phyloP scores from a whole-genome alignment of 2,113 vertebrate genomes.

The Perca schrenkii region DNA sequence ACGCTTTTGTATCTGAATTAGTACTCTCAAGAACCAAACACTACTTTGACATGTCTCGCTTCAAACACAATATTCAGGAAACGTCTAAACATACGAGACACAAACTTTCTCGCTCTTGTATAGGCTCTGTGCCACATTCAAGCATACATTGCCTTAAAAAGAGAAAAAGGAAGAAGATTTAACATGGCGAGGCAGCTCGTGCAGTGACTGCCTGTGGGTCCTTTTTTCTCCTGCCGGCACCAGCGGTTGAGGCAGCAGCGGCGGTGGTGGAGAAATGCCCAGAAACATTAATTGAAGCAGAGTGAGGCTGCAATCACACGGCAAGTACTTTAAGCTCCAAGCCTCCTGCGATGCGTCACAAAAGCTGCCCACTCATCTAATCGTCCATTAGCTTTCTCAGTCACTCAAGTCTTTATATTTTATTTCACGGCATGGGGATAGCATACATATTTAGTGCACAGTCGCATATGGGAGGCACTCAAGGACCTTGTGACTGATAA shows the following conservation, averaged over 20 bases:
- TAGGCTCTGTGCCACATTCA: not conserved
- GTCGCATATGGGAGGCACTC: not conserved
- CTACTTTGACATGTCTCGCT: not conserved
- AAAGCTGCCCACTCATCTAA: conserved; percentile 35
- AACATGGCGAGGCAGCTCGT: not conserved
- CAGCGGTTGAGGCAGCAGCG: not conserved
- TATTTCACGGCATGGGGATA: not conserved
- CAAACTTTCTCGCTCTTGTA: not conserved
- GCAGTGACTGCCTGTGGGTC: not conserved
- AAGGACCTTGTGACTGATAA: conserved; percentile 1
- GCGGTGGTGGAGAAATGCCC: not conserved
- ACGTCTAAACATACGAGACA: not conserved
- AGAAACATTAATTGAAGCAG: conserved; percentile 6
- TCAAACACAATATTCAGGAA: not conserved
- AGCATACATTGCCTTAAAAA: not conserved
- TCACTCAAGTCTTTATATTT: conserved; percentile 22
- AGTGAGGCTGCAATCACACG: conserved; percentile 3
- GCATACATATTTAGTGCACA: conserved; percentile 7
- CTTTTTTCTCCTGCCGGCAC: not conserved
- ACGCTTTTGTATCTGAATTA: conserved; percentile 13
- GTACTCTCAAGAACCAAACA: not conserved
- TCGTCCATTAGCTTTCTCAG: conserved; percentile 24
- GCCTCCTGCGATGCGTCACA: conserved; percentile 7
- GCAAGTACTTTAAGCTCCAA: conserved; percentile 11
- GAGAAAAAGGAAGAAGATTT: not conserved